Evolutionary conservation across 2,797 vertebrate genomes (phyloP).

Genomic region (Leucoraja ocellata): DNA sequence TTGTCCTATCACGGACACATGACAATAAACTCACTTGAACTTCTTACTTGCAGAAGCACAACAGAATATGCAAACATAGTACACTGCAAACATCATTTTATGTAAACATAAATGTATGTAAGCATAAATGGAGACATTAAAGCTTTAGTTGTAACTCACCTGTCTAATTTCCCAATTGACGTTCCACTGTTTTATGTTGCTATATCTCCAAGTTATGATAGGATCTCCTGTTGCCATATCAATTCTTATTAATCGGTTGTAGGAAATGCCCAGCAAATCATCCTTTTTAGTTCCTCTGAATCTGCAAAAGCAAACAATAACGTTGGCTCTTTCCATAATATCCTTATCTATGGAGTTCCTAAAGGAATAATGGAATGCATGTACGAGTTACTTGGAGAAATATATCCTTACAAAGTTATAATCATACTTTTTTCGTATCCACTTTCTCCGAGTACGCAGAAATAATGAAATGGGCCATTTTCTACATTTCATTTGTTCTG

Average conservation of each 20-base stretch:
- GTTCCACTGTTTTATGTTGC: conserved; percentile 98
- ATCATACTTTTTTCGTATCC: not conserved
- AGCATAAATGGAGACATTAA: too few species aligned
- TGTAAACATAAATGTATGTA: too few species aligned
- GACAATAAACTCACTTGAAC: too few species aligned
- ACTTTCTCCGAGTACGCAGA: not conserved
- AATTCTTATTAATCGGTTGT: conserved; percentile 87
- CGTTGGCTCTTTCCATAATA: not conserved
- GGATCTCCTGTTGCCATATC: conserved; percentile 79
- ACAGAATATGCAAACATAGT: too few species aligned
- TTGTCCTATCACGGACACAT: too few species aligned
- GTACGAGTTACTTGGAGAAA: not conserved
- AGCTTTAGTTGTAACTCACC: conserved; percentile 53
- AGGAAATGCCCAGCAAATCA: conserved; percentile 91
- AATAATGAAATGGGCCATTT: not conserved
- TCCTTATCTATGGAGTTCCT: not conserved
- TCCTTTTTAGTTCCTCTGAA: conserved; percentile 91
- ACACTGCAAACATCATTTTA: too few species aligned
- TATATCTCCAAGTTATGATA: conserved; percentile 89
- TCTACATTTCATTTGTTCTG: not conserved
- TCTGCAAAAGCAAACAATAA: conserved; percentile 55
- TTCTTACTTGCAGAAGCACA: too few species aligned
- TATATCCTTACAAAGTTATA: not conserved
- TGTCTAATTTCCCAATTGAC: conserved; percentile 98
- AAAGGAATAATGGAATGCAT: not conserved